Base-by-base conservation (phyloP, 2,888 invertebrate species). In the Chrysodeixis includens region DNA sequence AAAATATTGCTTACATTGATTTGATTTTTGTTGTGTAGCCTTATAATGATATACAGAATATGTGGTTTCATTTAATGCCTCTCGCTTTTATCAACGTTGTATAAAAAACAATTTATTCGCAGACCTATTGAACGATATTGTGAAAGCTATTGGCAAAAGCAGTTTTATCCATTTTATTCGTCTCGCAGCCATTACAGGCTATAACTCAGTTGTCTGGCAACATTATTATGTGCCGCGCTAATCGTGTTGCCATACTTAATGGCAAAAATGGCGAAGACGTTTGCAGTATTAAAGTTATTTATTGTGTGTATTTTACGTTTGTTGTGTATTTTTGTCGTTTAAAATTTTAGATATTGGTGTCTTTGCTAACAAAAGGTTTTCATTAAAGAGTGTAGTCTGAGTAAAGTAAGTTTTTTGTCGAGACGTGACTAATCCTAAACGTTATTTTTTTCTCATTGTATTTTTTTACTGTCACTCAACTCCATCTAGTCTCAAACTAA, bases 201-300 rank as follows among this genome's bases (percentile, higher is more conserved):
- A 75, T 81, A 81, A 81, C 69, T 77, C 70, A 79, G 86, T 86
- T 87, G 86, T 84, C 83, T 86, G 84, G 83, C 83, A 82, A 84
- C 83, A 84, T 86, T 86, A 87, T 86, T 80, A 80, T 81, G 68
- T 79, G 70, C 75, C 61, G 73, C 71, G 81, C 79, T 88, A 87
- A 87, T 86, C 84, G 82, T 81, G 88, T 86, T 84, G 83, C 82
- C 81, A 83, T 80, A 79, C 72, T 81, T 84, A 83, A 85, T 84
- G 79, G 81, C 72, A 83, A 80, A 83, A 84, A 83, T 83, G 76
- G 82, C 79, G 72, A 71, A 80, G 78, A 74, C 55, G 71, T 44
- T 67, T 22, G 64, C 46, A 49, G 68, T 76, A 76, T 76, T 74
- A 76, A 69, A 70, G 66, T 65, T 57, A 69, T 71, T 75, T 71